A percentile compares a stretch with the other conserved stretches of the same genome.
These are phyloP conservation scores for Acromyrmex charruanus DNA, from an alignment of 1,140 invertebrate genomes.

Conservation along the genomic window DNA sequence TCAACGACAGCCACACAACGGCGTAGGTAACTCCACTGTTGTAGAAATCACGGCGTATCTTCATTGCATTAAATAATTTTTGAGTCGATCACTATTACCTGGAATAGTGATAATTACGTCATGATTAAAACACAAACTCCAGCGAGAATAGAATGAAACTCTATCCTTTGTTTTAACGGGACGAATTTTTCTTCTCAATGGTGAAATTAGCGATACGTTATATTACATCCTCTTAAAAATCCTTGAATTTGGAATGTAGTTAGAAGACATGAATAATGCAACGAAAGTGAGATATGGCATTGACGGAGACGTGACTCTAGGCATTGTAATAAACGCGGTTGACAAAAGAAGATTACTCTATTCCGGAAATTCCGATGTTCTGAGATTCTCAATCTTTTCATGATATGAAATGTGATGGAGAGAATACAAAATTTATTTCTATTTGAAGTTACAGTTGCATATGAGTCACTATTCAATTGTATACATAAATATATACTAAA, in stretches of 20 bases:
- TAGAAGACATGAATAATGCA: slow-evolving; percentile 70
- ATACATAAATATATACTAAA: no score
- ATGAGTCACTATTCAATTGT: background rate
- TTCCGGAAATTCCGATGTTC: background rate
- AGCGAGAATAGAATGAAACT: background rate
- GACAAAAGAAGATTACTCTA: background rate
- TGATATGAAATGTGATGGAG: no score
- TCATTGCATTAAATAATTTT: slow-evolving; percentile 76
- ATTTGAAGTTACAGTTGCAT: background rate
- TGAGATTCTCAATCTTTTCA: background rate
- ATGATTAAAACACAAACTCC: slow-evolving; percentile 1
- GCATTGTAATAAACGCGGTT: background rate
- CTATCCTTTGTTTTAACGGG: background rate
- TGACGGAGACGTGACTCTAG: slow-evolving; percentile 17
- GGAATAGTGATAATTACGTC: slow-evolving; percentile 39
- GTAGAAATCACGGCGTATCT: slow-evolving; percentile 79
- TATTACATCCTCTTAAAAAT: slow-evolving; percentile 73
- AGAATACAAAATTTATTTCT: background rate
- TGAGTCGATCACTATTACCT: slow-evolving; percentile 68
- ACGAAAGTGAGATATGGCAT: slow-evolving; percentile 34
- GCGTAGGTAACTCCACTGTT: slow-evolving; percentile 78
- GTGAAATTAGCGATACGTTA: slow-evolving; percentile 65
- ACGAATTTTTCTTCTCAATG: slow-evolving; percentile 31
- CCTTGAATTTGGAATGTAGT: slow-evolving; percentile 68
- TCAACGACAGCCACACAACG: slow-evolving; percentile 78